These are phyloP conservation scores for Cherax quadricarinatus DNA, from an alignment of 1,140 invertebrate species.

Conservation along the genomic window DNA sequence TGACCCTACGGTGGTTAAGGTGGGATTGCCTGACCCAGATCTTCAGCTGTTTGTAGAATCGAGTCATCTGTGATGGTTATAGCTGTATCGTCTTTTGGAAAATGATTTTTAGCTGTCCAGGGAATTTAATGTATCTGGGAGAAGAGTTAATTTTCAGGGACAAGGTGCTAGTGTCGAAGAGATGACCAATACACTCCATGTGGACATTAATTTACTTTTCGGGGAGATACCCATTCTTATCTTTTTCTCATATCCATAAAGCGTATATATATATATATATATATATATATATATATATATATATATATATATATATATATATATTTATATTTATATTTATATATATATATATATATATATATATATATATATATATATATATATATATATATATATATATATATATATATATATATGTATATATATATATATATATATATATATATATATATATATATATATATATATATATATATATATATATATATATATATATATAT, in stretches of 20 bases:
- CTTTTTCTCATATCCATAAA: too few relatives aligned
- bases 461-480: constrained; percentile 21
- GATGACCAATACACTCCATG: too few relatives aligned
- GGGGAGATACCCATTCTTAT: too few relatives aligned
- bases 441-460: not conserved
- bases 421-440: not conserved
- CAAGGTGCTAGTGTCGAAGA: too few relatives aligned
- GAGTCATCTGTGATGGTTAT: constrained; percentile 10
- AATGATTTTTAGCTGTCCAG: not conserved
- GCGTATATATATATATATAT: too few relatives aligned
- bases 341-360: too few relatives aligned
- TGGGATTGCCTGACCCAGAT: not conserved
- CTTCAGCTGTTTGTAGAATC: constrained; percentile 2
- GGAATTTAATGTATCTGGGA: not conserved
- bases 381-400: not conserved
- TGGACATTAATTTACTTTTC: too few relatives aligned
- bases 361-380: not conserved
- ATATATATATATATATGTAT: not conserved
- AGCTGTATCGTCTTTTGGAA: not conserved
- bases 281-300: too few relatives aligned
- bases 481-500: constrained; percentile 21
- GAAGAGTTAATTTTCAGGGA: too few relatives aligned
- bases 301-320: not conserved
- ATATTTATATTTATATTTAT: too few relatives aligned
- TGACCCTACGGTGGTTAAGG: not conserved